These are phyloP conservation scores for Sus cebifrons DNA, from an alignment of 2,797 vertebrate genomes.

Conservation along the genomic window DNA sequence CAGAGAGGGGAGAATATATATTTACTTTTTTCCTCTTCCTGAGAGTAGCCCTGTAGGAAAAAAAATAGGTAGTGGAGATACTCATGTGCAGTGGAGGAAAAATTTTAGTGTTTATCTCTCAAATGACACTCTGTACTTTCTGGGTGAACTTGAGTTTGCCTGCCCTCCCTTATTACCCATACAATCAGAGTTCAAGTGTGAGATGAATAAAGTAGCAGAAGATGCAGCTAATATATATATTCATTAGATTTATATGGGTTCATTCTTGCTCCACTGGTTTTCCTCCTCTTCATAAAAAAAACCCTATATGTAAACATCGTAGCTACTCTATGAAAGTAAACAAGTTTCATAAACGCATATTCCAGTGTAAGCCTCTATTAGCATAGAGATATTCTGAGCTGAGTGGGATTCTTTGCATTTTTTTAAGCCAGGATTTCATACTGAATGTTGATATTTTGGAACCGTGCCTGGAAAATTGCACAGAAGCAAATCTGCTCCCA, in stretches of 20 bases:
- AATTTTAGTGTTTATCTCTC: background rate
- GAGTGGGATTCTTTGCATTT: conserved; percentile 37
- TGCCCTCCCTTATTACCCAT: background rate
- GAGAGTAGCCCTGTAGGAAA: background rate
- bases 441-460: conserved; percentile 64
- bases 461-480: conserved; percentile 44
- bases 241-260: background rate
- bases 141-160: background rate
- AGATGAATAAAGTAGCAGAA: background rate
- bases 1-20: background rate
- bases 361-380: background rate
- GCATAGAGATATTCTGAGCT: conserved; percentile 43
- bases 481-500: conserved; percentile 37
- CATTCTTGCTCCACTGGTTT: background rate
- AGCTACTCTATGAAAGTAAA: conserved; percentile 51
- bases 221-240: background rate
- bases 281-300: background rate
- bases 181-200: background rate
- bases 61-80: background rate
- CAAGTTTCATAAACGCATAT: conserved; percentile 29
- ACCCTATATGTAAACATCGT: background rate
- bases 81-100: background rate
- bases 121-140: background rate
- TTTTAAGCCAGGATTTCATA: conserved; percentile 53
- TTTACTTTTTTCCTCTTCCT: conserved; percentile 47